Conservation (phyloP, 2,113 vertebrate species). For the Aspidoscelis tigris region DNA sequence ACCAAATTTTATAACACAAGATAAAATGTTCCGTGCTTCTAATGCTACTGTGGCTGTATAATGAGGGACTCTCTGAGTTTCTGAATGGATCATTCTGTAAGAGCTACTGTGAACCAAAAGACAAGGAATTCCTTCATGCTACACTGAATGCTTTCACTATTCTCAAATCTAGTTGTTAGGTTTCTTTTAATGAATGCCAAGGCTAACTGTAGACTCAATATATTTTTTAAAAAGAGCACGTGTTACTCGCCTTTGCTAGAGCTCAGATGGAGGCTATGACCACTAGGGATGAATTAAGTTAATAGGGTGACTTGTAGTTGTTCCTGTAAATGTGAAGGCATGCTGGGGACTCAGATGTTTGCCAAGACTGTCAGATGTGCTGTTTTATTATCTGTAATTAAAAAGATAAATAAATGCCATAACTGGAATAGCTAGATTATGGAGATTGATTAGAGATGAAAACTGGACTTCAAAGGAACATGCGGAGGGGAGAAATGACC, state of each 20-base stretch:
- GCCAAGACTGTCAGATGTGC: background rate
- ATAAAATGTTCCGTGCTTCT: background rate
- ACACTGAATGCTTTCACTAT: slow-evolving; percentile 28
- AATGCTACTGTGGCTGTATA: background rate
- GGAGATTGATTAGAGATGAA: background rate
- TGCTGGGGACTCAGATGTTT: background rate
- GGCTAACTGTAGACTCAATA: slow-evolving; percentile 17
- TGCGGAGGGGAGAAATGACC: background rate
- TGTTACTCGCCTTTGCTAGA: slow-evolving; percentile 13
- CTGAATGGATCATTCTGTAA: slow-evolving; percentile 25
- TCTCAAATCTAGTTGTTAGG: slow-evolving; percentile 15
- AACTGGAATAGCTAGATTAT: background rate
- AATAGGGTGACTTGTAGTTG: background rate
- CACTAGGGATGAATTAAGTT: slow-evolving; percentile 11
- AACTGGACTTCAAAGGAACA: background rate
- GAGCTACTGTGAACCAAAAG: background rate
- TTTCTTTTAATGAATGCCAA: slow-evolving; percentile 28
- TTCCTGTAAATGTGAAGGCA: background rate
- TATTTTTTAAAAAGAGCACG: slow-evolving; percentile 9
- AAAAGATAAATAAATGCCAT: background rate
- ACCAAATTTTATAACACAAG: background rate
- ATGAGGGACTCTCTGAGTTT: slow-evolving; percentile 26
- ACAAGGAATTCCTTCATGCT: slow-evolving; percentile 19
- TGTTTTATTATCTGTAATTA: slow-evolving; percentile 41
- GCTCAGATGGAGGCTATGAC: background rate